phyloP scores from a whole-genome alignment of 2,797 vertebrate genomes.

The Schizopygopsis pylzovi region DNA sequence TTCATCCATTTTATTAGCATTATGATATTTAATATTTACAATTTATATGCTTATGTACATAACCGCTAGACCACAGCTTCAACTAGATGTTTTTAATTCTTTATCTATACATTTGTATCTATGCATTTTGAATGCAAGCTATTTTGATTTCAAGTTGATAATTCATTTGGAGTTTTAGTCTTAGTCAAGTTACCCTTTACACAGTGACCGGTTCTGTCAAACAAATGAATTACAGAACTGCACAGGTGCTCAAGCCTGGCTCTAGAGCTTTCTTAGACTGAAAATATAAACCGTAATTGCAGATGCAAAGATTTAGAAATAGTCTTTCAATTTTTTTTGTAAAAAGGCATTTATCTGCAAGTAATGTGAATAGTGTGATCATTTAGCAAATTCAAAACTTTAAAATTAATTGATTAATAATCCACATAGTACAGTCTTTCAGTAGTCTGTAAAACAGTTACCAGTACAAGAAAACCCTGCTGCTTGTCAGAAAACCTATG shows the following conservation, averaged over 20 bases:
- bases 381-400: background rate
- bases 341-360: background rate
- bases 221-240: background rate
- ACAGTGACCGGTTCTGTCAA: background rate
- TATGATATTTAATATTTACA: background rate
- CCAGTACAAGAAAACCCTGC: background rate
- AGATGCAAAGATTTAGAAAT: background rate
- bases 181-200: background rate
- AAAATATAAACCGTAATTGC: background rate
- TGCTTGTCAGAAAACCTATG: background rate
- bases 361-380: background rate
- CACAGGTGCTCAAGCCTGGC: background rate
- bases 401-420: slow-evolving; percentile 1
- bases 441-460: slow-evolving; percentile 1
- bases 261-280: background rate
- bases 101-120: background rate
- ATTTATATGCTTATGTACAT: background rate
- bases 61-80: background rate
- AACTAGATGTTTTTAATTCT: background rate
- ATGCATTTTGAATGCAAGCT: background rate
- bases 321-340: background rate
- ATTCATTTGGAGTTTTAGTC: background rate
- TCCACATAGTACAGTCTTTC: background rate
- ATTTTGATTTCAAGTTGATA: background rate
- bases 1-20: background rate